phyloP scores from a whole-genome alignment of 2,888 invertebrate species.

The Aphidius colemani region DNA sequence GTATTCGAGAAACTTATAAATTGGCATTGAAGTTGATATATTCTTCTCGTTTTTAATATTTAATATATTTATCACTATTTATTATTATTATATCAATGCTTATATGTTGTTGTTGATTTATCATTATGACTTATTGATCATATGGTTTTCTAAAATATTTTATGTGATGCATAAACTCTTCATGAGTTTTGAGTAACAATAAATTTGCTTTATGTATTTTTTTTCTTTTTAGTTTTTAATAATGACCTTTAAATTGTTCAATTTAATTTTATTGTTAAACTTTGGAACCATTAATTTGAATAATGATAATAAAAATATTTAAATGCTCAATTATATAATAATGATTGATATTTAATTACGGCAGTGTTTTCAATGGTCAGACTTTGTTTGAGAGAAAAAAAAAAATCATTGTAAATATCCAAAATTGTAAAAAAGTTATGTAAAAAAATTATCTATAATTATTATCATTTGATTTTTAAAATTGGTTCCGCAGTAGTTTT shows the following conservation, averaged over 20 bases:
- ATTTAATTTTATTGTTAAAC: slow-evolving; percentile 9
- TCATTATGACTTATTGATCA: slow-evolving; percentile 39
- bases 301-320: slow-evolving; percentile 9
- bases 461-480: slow-evolving; percentile 6
- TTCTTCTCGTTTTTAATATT: slow-evolving; percentile 23
- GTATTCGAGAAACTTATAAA: slow-evolving; percentile 33
- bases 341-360: slow-evolving; percentile 6
- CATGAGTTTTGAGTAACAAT: not conserved
- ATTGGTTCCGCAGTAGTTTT: slow-evolving; percentile 21
- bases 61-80: slow-evolving; percentile 19
- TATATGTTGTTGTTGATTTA: slow-evolving; percentile 1
- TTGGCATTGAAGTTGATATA: slow-evolving; percentile 31
- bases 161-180: slow-evolving; percentile 31
- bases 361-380: not conserved
- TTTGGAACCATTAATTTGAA: slow-evolving; percentile 16
- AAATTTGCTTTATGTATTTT: slow-evolving; percentile 15
- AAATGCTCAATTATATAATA: slow-evolving; percentile 9
- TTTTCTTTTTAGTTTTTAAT: not conserved
- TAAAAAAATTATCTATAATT: not conserved
- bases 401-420: slow-evolving; percentile 10
- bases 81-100: slow-evolving; percentile 6
- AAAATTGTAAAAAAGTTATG: not conserved
- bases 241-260: slow-evolving; percentile 12
- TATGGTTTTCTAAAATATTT: slow-evolving; percentile 50
- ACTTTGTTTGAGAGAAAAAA: slow-evolving; percentile 7